These are phyloP conservation scores for Psephotus haematonotus DNA, from an alignment of 2,113 vertebrate species.

Conservation along the genomic window DNA sequence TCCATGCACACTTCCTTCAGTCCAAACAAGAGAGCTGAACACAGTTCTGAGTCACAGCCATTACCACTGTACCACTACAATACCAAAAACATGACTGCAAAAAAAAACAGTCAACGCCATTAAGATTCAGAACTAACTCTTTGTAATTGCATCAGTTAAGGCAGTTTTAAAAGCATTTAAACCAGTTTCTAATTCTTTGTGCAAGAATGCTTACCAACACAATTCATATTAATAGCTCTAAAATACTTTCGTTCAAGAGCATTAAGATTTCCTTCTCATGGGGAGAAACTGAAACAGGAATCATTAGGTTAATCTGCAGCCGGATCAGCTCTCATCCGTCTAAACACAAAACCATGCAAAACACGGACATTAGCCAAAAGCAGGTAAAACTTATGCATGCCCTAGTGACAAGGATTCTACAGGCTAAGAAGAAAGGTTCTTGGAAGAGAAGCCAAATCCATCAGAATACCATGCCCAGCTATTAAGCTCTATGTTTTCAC, in stretches of 20 bases:
- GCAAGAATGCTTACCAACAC: conserved; percentile 27
- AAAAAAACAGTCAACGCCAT: background rate
- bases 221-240: background rate
- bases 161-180: background rate
- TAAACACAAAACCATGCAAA: background rate
- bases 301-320: background rate
- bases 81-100: background rate
- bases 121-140: background rate
- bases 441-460: background rate
- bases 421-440: background rate
- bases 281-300: background rate
- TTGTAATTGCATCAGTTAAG: background rate
- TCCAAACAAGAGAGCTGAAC: background rate
- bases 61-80: background rate
- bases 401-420: background rate
- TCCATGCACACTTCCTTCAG: background rate
- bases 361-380: background rate
- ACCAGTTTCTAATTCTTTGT: background rate
- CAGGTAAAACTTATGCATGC: background rate
- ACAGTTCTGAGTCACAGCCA: background rate
- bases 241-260: background rate
- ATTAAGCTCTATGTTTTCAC: background rate
- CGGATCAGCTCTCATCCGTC: background rate
- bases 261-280: background rate
- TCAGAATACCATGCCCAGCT: background rate